These are phyloP conservation scores for Apamea sordens DNA, from an alignment of 2,888 invertebrate species.

Conservation along the genomic window DNA sequence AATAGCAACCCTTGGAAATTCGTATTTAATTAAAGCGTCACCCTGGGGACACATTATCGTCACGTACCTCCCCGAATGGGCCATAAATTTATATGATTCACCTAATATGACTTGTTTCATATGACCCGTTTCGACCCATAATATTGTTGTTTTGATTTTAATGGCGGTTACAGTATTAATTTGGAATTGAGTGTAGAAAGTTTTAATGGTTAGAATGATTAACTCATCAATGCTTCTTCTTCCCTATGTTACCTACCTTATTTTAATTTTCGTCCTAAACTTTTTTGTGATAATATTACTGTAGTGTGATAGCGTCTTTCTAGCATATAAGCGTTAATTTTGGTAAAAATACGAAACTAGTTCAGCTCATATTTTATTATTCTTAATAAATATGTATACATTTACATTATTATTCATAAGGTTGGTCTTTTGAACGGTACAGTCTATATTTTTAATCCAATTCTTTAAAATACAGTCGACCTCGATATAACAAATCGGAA, in stretches of 20 bases:
- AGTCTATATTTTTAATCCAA: background rate
- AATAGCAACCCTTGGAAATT: constrained; percentile 63
- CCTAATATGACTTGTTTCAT: constrained; percentile 62
- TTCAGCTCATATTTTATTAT: background rate
- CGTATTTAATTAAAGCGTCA: constrained; percentile 67
- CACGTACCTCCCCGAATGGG: constrained; percentile 56
- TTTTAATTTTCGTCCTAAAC: background rate
- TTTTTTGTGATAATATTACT: background rate
- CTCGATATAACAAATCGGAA: no score
- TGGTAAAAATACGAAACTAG: background rate
- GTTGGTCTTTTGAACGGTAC: background rate
- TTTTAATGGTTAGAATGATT: background rate
- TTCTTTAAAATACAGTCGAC: no score
- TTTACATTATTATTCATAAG: background rate
- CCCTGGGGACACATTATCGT: constrained; percentile 66
- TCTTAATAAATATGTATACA: background rate
- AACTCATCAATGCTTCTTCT: background rate
- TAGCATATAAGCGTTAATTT: background rate
- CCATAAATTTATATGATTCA: constrained; percentile 68
- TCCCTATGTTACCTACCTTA: background rate
- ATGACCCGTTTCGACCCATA: constrained; percentile 47
- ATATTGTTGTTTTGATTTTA: constrained; percentile 63
- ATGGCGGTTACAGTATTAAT: constrained; percentile 47
- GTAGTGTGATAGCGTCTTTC: background rate
- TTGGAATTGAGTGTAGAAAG: constrained; percentile 25